Base-by-base conservation (phyloP, 2,797 vertebrate genomes). In the Semotilus atromaculatus region DNA sequence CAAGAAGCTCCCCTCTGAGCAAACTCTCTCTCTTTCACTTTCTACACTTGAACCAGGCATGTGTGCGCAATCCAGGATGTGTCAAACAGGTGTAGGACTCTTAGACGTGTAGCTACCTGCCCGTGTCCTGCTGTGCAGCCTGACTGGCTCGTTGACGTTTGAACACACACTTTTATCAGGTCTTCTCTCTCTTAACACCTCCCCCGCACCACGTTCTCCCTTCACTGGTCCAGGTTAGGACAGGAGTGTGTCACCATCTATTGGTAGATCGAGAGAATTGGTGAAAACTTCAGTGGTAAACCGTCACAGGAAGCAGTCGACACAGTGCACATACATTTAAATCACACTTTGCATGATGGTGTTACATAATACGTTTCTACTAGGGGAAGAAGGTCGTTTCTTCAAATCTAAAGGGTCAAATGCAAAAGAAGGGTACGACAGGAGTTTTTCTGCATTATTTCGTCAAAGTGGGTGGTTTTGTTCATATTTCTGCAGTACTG, bases 241-340 rank as follows among this genome's bases (percentile, higher is more conserved):
- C 88, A 88, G 87, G 90, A 86, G 84, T 31, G 45, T 84, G 88
- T 80, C 86, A 91, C 93, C 94, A 89, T 92, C 94, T 93, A 86
- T 90, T 92, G 94, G 93, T 7, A 82, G 53, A 79, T 86, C 71
- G 31, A 64, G 38, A 86, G 87, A 89, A 87, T 76, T 88, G 71
- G 83, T 89, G 84, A 70, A 88, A 89, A 87, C 80, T 89, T 40
- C 4, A 23, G 3, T 43, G 64, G 55, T 14, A 36, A 58, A 60
- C 43, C 26, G 16, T 53, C 21, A 68, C 66, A 76, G 79, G 72
- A 76, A 71, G 26, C 68, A 4, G 26, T 34, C 29, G 29, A 64
- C 26, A 34, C 26, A 34, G 11, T 14, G 7, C 29, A 34, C 16
- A 67, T 9, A 53, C 9, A 68, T 68, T 68, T 13, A 51, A 45